Percentiles rank a stretch among this genome's conserved stretches.
These are phyloP conservation scores for Megaceryle torquata DNA, from an alignment of 2,113 vertebrate genomes.

Conservation along the genomic window DNA sequence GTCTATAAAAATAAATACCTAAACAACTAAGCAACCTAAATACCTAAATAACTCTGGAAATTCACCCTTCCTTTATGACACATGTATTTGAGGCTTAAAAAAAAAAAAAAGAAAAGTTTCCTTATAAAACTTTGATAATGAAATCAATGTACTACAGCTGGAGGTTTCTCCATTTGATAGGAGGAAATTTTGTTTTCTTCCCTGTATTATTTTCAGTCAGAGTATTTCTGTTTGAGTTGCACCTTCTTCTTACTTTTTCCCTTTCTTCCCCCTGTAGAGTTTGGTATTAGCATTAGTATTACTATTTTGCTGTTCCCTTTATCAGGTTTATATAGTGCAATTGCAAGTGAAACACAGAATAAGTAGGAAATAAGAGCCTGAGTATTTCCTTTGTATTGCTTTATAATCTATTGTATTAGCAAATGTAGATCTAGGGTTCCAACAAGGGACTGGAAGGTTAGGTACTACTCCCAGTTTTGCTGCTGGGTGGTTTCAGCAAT, in stretches of 20 bases:
- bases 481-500: background rate
- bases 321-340: background rate
- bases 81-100: background rate
- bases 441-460: background rate
- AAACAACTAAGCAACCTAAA: background rate
- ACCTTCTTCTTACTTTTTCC: background rate
- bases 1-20: background rate
- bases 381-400: background rate
- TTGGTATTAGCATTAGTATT: background rate
- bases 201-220: background rate
- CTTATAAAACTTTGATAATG: background rate
- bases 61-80: background rate
- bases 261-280: background rate
- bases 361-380: background rate
- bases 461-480: background rate
- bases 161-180: background rate
- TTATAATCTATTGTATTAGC: background rate
- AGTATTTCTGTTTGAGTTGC: background rate
- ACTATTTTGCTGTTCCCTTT: background rate
- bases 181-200: background rate
- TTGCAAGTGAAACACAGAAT: background rate
- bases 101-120: background rate
- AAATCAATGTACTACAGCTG: background rate
- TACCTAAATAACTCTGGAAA: background rate
- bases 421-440: background rate